Conservation (phyloP, 1,140 invertebrate genomes). For the Octopus sinensis region DNA sequence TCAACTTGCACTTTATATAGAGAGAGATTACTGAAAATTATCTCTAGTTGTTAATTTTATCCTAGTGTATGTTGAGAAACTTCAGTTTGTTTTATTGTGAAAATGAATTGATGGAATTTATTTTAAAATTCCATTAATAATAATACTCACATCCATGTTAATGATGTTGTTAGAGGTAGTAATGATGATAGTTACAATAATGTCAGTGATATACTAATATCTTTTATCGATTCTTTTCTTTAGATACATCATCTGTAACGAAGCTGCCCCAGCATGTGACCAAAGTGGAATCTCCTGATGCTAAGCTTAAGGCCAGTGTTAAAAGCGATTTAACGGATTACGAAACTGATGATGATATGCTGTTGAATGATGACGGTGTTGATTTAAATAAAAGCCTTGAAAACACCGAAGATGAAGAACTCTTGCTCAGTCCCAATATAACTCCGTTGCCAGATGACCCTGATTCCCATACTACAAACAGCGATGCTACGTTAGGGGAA, state of each 20-base stretch:
- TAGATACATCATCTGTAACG: not conserved
- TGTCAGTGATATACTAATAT: too few species aligned
- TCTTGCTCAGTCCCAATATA: not conserved
- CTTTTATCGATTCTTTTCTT: not conserved
- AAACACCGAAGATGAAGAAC: slow-evolving; percentile 8
- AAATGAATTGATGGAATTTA: too few species aligned
- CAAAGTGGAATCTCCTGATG: not conserved
- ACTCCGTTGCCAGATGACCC: slow-evolving; percentile 1
- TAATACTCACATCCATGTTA: too few species aligned
- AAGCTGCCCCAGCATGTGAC: not conserved
- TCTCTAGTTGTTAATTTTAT: too few species aligned
- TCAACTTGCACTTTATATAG: too few species aligned
- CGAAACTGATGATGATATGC: slow-evolving; percentile 1
- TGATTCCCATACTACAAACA: not conserved
- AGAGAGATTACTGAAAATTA: too few species aligned
- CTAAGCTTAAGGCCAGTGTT: not conserved
- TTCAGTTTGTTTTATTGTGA: too few species aligned
- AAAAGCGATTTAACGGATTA: slow-evolving; percentile 8
- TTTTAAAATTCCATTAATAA: too few species aligned
- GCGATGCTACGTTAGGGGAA: too few species aligned
- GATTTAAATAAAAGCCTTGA: slow-evolving; percentile 1
- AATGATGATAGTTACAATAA: too few species aligned
- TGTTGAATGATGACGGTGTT: not conserved
- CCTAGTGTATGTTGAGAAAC: too few species aligned
- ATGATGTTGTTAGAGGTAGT: too few species aligned